Evolutionary conservation across 2,113 vertebrate species (phyloP), one percentile per base, ranked within the genome.

Genomic region (Malurus elegans): DNA sequence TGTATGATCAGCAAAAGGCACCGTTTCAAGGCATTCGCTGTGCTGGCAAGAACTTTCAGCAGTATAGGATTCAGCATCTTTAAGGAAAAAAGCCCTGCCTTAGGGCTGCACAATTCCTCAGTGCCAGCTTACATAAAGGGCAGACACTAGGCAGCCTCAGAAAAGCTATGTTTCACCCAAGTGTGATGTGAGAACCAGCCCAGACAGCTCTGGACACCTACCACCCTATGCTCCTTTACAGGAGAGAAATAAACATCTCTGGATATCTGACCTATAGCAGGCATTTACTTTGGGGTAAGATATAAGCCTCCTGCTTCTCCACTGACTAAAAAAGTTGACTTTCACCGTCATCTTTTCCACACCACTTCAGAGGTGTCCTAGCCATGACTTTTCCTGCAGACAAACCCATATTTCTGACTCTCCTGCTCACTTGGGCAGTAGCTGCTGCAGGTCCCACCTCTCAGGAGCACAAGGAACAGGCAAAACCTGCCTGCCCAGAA

Each of bases 1-100:
- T 75, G 53, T 57, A 51, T 5, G 31, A 78, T 87, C 82, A 87
- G 76, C 86, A 95, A 95, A 96, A 93, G 36, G 17, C 69, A 85
- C 69, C 4, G 1, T 65, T 87, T 93, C 79, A 71, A 88, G 73
- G 73, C 82, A 93, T 40, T 19, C 64, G 0, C 21, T 62, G 53
- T 65, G 31, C 71, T 95, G 88, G 89, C 71, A 90, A 69, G 83
- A 83, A 61, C n/a, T 60, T 92, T 72, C 44, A 93, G 38, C 85
- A 76, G 28, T 73, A 79, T 4, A 54, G 88, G 67, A 92, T 50
- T 58, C 71, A 70, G 84, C 57, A 88, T 14, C 47, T 73, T 31
- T 57, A 61, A 28, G 66, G 64, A 21, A 76, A 74, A 89, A 74
- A 8, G 6, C 8, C 42, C 74, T 73, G n/a, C 25, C 50, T 5